These are phyloP conservation scores for Dioctria rufipes DNA, from an alignment of 2,888 invertebrate genomes.

Conservation along the genomic window DNA sequence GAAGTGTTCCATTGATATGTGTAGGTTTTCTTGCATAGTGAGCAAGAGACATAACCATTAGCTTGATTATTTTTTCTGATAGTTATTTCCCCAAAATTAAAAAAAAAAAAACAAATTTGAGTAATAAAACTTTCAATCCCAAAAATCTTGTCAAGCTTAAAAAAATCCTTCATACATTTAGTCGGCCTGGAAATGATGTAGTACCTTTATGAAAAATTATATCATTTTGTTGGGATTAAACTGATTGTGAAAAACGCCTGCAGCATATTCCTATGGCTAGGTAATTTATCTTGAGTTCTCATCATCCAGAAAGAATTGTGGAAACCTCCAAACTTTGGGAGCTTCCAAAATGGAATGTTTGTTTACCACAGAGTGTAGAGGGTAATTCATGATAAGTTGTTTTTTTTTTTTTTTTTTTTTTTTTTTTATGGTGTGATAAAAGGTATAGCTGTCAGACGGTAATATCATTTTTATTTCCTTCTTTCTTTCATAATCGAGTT, in stretches of 20 bases:
- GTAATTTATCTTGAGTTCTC: conserved; percentile 32
- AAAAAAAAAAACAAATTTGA: neutral
- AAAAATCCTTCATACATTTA: conserved; percentile 24
- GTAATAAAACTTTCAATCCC: neutral
- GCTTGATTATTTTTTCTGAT: too few relatives aligned
- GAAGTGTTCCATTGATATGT: too few relatives aligned
- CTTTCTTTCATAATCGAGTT: neutral
- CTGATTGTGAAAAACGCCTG: conserved; percentile 27
- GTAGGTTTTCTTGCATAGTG: too few relatives aligned
- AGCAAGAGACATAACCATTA: too few relatives aligned
- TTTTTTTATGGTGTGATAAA: neutral
- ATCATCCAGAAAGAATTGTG: conserved; percentile 7
- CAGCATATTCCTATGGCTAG: neutral
- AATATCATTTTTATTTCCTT: conserved; percentile 22
- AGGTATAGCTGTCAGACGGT: conserved; percentile 15
- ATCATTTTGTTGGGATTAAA: conserved; percentile 10
- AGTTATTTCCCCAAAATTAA: too few relatives aligned
- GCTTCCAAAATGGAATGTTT: neutral
- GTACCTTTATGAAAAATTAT: conserved; percentile 24
- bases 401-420: conserved; percentile 20
- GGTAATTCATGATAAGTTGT: conserved; percentile 35
- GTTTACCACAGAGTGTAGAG: neutral
- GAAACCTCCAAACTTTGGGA: neutral
- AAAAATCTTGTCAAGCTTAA: neutral
- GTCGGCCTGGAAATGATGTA: neutral